Conservation (phyloP, 1,140 invertebrate species). For the Daktulosphaira vitifoliae region DNA sequence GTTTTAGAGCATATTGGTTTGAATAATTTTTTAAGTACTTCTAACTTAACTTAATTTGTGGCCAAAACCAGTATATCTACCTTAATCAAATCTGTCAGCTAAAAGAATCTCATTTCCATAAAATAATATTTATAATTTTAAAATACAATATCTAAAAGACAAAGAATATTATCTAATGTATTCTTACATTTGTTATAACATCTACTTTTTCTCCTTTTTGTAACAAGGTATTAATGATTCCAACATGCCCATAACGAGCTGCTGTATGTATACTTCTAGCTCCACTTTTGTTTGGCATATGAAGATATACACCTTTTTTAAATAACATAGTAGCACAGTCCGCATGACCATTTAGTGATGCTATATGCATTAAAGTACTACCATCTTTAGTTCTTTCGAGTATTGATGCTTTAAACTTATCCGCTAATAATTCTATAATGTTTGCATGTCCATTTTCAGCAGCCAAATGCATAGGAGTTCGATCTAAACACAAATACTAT, state of each 20-base stretch:
- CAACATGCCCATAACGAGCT: constrained; percentile 85
- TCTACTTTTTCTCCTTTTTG: constrained; percentile 95
- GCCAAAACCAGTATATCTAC: too few relatives aligned
- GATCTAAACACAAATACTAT: constrained; percentile 52
- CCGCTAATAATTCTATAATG: constrained; percentile 90
- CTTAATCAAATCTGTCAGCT: too few relatives aligned
- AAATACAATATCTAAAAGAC: not conserved
- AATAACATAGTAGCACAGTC: constrained; percentile 98
- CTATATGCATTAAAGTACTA: constrained; percentile 96
- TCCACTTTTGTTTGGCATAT: constrained; percentile 98
- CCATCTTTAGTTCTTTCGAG: constrained; percentile 93
- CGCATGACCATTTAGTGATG: constrained; percentile 89
- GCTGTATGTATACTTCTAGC: constrained; percentile 88
- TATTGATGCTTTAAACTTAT: constrained; percentile 95
- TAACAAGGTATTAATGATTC: constrained; percentile 91
- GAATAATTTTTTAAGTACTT: too few relatives aligned
- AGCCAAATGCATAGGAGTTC: constrained; percentile 93
- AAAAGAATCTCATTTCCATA: too few relatives aligned
- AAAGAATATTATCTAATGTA: too few relatives aligned
- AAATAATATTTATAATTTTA: too few relatives aligned
- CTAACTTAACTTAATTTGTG: too few relatives aligned
- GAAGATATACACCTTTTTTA: constrained; percentile 96
- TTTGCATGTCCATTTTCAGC: constrained; percentile 92
- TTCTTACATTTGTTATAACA: constrained; percentile 83
- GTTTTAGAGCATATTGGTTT: too few relatives aligned